phyloP scores from a whole-genome alignment of 1,140 invertebrate species.

The Drosophila suzukii region DNA sequence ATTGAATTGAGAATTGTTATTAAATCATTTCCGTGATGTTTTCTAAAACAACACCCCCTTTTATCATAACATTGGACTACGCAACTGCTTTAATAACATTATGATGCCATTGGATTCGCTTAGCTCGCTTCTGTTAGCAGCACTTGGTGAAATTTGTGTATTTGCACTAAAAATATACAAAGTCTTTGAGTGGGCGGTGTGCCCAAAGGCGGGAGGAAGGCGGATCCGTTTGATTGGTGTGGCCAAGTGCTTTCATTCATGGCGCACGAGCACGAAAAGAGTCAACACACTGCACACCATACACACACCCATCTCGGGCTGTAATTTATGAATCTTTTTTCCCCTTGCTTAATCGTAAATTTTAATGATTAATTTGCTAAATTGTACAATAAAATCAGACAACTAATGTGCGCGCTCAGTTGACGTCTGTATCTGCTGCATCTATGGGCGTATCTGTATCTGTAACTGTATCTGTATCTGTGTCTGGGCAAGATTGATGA shows the following conservation, averaged over 20 bases:
- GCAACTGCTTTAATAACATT: slow-evolving; percentile 62
- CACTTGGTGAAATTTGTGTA: slow-evolving; percentile 73
- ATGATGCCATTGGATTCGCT: slow-evolving; percentile 65
- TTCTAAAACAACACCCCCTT: slow-evolving; percentile 14
- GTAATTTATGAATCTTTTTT: slow-evolving; percentile 70
- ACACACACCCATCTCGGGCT: slow-evolving; percentile 13
- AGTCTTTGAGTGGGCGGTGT: slow-evolving; percentile 30
- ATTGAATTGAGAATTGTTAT: slow-evolving; percentile 2
- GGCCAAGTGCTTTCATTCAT: slow-evolving; percentile 78
- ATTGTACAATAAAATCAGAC: slow-evolving; percentile 35
- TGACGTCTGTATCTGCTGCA: slow-evolving; percentile 16
- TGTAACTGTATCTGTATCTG: neutral
- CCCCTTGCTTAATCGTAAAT: slow-evolving; percentile 52
- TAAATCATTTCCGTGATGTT: slow-evolving; percentile 13
- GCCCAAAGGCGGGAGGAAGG: neutral
- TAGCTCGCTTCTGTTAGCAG: slow-evolving; percentile 21
- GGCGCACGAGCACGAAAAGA: slow-evolving; percentile 51
- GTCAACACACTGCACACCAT: slow-evolving; percentile 52
- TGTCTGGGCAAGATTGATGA: slow-evolving; percentile 67
- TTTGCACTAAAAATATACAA: slow-evolving; percentile 72
- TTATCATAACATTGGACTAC: slow-evolving; percentile 3
- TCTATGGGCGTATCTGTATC: slow-evolving; percentile 2
- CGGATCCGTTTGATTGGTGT: slow-evolving; percentile 49
- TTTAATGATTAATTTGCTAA: slow-evolving; percentile 72
- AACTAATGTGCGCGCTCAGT: slow-evolving; percentile 27